Conservation (phyloP, 2,797 vertebrate species). For the Pristis pectinata region DNA sequence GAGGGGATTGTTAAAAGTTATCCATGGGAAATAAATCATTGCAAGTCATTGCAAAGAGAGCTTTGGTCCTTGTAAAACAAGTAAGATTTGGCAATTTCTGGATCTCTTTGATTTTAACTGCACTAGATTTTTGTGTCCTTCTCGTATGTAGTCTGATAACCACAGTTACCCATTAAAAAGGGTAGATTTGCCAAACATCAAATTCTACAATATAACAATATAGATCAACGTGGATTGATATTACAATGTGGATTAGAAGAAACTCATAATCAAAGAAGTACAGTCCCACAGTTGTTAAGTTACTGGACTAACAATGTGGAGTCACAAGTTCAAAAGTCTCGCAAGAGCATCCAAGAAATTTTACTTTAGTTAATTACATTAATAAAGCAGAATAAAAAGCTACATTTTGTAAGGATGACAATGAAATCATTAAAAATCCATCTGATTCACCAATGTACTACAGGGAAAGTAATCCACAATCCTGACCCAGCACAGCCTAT, state of each 20-base stretch:
- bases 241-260: no score
- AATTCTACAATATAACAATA: neutral
- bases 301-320: neutral
- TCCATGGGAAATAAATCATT: neutral
- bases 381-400: no score
- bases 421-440: no score
- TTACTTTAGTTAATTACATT: no score
- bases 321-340: neutral
- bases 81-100: neutral
- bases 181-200: neutral
- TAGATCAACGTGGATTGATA: neutral
- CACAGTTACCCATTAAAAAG: neutral
- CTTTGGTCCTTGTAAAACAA: neutral
- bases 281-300: no score
- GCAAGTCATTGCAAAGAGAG: neutral
- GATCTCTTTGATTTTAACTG: neutral
- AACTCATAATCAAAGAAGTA: no score
- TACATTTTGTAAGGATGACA: no score
- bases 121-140: neutral
- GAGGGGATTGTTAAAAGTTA: neutral
- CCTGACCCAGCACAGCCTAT: no score
- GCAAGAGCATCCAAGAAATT: no score
- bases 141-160: neutral
- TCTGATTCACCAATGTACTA: no score
- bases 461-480: no score